These are phyloP conservation scores for Forbesichthys papilliferus DNA, from an alignment of 2,113 vertebrate species.

Conservation along the genomic window DNA sequence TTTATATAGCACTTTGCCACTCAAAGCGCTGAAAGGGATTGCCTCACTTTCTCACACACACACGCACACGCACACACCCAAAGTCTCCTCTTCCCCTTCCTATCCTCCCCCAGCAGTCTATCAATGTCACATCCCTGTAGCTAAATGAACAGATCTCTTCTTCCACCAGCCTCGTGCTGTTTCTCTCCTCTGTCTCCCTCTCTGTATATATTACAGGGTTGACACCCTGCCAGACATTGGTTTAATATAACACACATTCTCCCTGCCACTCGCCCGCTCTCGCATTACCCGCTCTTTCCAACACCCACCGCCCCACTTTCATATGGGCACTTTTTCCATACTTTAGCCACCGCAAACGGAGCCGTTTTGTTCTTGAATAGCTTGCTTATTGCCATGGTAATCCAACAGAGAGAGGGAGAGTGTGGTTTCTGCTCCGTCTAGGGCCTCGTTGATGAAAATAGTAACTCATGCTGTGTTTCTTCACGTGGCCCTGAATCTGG, in stretches of 20 bases:
- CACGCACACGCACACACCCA: background rate
- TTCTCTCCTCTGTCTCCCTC: constrained; percentile 28
- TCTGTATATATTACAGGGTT: constrained; percentile 58
- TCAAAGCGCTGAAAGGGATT: too few species aligned
- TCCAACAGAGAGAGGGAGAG: constrained; percentile 57
- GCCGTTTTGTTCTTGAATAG: constrained; percentile 71
- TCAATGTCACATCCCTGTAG: constrained; percentile 60
- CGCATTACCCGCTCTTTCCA: constrained; percentile 72
- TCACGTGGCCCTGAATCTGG: constrained; percentile 49
- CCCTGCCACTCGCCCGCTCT: constrained; percentile 62
- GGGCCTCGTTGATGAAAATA: constrained; percentile 64
- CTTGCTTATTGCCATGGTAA: constrained; percentile 73
- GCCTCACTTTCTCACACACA: too few species aligned
- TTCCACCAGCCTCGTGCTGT: constrained; percentile 30
- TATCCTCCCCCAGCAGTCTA: constrained; percentile 42
- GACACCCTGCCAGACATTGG: constrained; percentile 66
- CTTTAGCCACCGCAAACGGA: constrained; percentile 65
- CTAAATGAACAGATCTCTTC: constrained; percentile 63
- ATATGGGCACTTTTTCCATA: constrained; percentile 52
- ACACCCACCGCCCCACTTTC: constrained; percentile 47
- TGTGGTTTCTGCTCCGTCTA: constrained; percentile 58
- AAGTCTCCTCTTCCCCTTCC: constrained; percentile 32
- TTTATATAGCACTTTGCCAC: too few species aligned
- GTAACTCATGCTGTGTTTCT: constrained; percentile 54
- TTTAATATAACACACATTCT: constrained; percentile 74